A percentile compares a stretch with the other conserved stretches of the same genome.
These are phyloP conservation scores for Adoxophyes honmai DNA, from an alignment of 1,140 invertebrate species.

Conservation along the genomic window DNA sequence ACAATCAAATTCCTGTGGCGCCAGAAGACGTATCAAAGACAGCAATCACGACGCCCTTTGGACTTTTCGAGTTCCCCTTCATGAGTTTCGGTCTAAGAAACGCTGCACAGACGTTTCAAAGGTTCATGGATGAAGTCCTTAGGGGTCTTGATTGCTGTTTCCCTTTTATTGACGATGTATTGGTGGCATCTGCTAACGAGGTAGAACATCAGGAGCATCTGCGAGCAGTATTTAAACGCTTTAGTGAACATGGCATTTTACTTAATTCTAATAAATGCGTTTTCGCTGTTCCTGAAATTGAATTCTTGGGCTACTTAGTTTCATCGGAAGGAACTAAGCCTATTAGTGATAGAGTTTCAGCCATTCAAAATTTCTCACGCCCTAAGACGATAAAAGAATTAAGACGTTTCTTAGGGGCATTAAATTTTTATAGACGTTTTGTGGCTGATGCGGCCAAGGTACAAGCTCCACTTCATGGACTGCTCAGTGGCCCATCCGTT, in stretches of 20 bases:
- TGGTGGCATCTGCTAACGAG: slow-evolving; percentile 30
- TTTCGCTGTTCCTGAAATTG: slow-evolving; percentile 23
- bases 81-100: too few relatives aligned
- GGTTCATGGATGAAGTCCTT: neutral
- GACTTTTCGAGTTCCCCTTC: too few relatives aligned
- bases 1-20: too few relatives aligned
- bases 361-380: slow-evolving; percentile 25
- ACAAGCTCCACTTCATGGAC: too few relatives aligned
- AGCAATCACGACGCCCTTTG: too few relatives aligned
- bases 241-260: slow-evolving; percentile 21
- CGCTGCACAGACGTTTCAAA: too few relatives aligned
- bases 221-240: slow-evolving; percentile 20
- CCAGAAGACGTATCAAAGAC: too few relatives aligned
- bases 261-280: slow-evolving; percentile 28
- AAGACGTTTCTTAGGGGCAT: slow-evolving; percentile 45
- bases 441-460: neutral
- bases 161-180: slow-evolving; percentile 34
- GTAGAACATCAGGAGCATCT: slow-evolving; percentile 22
- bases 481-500: too few relatives aligned
- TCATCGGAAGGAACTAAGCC: slow-evolving; percentile 36
- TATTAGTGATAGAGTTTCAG: slow-evolving; percentile 33
- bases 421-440: slow-evolving; percentile 43
- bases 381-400: slow-evolving; percentile 33
- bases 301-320: slow-evolving; percentile 34
- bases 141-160: neutral